phyloP scores from a whole-genome alignment of 1,140 invertebrate species.

The Tenebrio molitor region DNA sequence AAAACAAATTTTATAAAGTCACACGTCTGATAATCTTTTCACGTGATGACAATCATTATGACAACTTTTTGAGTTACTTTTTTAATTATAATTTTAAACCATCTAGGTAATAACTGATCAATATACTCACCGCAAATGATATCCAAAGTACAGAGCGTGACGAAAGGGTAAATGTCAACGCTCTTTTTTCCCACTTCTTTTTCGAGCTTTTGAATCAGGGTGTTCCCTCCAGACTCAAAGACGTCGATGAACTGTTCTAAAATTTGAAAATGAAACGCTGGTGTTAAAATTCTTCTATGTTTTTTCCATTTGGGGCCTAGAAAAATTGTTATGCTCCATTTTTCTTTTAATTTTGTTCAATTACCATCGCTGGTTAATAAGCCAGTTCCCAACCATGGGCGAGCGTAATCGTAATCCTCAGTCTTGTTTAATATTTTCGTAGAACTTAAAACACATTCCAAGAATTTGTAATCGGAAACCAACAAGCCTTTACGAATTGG shows the following conservation, averaged over 20 bases:
- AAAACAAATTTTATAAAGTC: neutral
- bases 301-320: constrained; percentile 71
- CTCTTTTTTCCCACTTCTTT: constrained; percentile 66
- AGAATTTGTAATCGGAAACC: too few relatives aligned
- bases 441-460: constrained; percentile 75
- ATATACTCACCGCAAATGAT: constrained; percentile 76
- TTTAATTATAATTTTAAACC: too few relatives aligned
- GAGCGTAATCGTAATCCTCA: constrained; percentile 78
- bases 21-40: too few relatives aligned
- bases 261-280: constrained; percentile 89
- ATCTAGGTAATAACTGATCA: too few relatives aligned
- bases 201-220: constrained; percentile 72
- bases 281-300: constrained; percentile 81
- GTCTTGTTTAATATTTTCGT: constrained; percentile 81
- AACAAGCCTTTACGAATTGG: too few relatives aligned
- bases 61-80: too few relatives aligned
- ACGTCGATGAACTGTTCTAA: constrained; percentile 80
- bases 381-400: too few relatives aligned
- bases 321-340: constrained; percentile 16
- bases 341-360: neutral
- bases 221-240: constrained; percentile 76
- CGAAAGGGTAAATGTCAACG: constrained; percentile 75
- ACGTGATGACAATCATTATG: too few relatives aligned
- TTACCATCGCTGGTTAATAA: constrained; percentile 74
- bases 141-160: constrained; percentile 79